Evolutionary conservation across 2,113 vertebrate species (phyloP), one percentile per base, ranked within the genome.

Genomic region (Carlito syrichta): DNA sequence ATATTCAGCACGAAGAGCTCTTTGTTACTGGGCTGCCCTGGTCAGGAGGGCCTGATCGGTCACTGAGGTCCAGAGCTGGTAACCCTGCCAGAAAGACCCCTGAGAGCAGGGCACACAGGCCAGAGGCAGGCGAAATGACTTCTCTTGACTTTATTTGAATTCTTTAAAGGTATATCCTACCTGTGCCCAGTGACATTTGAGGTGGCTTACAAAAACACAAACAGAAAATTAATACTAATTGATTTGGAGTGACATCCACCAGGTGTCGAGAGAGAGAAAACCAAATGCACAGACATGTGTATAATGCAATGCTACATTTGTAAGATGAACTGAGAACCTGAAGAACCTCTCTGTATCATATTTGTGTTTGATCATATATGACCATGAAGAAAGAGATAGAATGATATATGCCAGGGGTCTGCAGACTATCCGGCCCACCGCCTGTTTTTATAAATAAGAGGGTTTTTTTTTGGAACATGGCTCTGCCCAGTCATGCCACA

Each of bases 21-120:
- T 35, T 10, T 8, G 38, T 13, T 9, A 7, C n/a, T 5, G 35
- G 23, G 40, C 0, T 0, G 43, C 22, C 87, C 35, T 43, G 12
- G 19, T 54, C n/a, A 69, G 43, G 40, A 32, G 38, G 27, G 20
- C 4, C 52, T 68, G 4, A 0, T 38, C 0, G 0, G 54, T 25
- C 40, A 7, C 73, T 25, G 60, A 82, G 20, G 32, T 3, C 3
- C 0, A 9, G 40, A 38, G 81, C 94, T 2, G 16, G 3, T 40
- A 25, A 68, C 60, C 4, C 25, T 63, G 48, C 58, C 62, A n/a
- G 35, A 13, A 43, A 27, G 69, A 52, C 40, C 19, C 8, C 11
- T 0, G 35, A 8, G 19, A 84, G 56, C 10, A 4, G 25, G 30
- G 77, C 48, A 7, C 27, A 4, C 25, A 62, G 48, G 2, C 25